These are phyloP conservation scores for Tauraco hartlaubi DNA, from an alignment of 2,797 vertebrate species.

Conservation along the genomic window DNA sequence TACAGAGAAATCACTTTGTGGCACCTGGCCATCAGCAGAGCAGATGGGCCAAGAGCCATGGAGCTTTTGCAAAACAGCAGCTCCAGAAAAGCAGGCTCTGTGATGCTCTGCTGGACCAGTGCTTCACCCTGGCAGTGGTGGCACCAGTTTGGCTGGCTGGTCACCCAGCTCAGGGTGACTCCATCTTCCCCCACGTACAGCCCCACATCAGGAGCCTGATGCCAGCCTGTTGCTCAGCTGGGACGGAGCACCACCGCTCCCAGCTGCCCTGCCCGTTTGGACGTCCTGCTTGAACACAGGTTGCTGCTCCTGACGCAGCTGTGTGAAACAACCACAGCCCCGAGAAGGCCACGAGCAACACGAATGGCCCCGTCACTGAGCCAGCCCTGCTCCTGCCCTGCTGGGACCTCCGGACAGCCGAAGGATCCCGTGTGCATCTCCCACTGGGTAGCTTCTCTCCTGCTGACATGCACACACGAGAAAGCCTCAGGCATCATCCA, in stretches of 20 bases:
- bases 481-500: not conserved
- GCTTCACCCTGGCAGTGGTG: not conserved
- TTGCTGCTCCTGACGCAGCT: not conserved
- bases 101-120: not conserved
- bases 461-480: not conserved
- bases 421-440: not conserved
- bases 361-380: fast-evolving
- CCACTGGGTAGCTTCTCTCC: not conserved
- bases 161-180: not conserved
- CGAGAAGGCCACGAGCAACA: not conserved
- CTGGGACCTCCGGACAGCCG: not conserved
- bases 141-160: not conserved
- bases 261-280: fast-evolving
- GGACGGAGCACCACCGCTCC: not conserved
- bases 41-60: not conserved
- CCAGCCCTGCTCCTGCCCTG: not conserved
- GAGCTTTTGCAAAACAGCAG: not conserved
- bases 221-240: not conserved
- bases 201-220: not conserved
- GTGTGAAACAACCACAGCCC: not conserved
- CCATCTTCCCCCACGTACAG: not conserved
- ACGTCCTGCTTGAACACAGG: not conserved
- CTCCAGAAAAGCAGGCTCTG: not conserved
- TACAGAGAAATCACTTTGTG: not conserved
- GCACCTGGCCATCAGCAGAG: not conserved